Conservation (phyloP, 2,888 invertebrate genomes). For the Perizoma affinitatum region DNA sequence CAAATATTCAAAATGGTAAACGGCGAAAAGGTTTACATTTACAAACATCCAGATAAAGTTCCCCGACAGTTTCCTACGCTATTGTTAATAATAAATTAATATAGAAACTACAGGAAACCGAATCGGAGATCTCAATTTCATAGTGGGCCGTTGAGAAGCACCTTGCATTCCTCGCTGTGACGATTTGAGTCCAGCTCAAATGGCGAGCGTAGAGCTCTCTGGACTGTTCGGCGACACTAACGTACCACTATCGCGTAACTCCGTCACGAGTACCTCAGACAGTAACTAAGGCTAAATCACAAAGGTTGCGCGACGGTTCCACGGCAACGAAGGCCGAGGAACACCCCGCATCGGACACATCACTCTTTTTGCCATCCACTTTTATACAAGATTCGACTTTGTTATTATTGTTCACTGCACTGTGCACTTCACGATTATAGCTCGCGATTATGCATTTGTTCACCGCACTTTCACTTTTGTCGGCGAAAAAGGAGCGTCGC, state of each 20-base stretch:
- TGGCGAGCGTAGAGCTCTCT: constrained; percentile 72
- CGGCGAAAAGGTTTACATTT: constrained; percentile 58
- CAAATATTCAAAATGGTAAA: constrained; percentile 48
- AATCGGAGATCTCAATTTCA: constrained; percentile 80
- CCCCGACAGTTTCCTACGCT: constrained; percentile 76
- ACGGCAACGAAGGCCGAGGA: constrained; percentile 61
- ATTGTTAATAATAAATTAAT: constrained; percentile 83
- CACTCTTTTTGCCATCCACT: constrained; percentile 65
- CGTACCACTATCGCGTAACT: constrained; percentile 62
- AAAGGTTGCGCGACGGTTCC: constrained; percentile 71
- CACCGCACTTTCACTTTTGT: constrained; percentile 80
- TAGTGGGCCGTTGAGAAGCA: constrained; percentile 73
- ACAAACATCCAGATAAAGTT: constrained; percentile 74
- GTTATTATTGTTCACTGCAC: constrained; percentile 74
- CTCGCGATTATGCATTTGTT: constrained; percentile 70
- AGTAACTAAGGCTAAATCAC: constrained; percentile 83
- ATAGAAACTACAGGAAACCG: constrained; percentile 83
- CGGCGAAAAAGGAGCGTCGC: constrained; percentile 77
- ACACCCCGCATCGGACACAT: constrained; percentile 69
- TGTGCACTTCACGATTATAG: constrained; percentile 70
- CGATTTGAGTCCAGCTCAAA: constrained; percentile 83
- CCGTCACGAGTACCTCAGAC: constrained; percentile 73
- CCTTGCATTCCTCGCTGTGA: constrained; percentile 76
- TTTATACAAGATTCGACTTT: constrained; percentile 65
- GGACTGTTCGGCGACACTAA: constrained; percentile 63